These are phyloP conservation scores for Megalopta genalis DNA, from an alignment of 1,140 invertebrate genomes.

Conservation along the genomic window DNA sequence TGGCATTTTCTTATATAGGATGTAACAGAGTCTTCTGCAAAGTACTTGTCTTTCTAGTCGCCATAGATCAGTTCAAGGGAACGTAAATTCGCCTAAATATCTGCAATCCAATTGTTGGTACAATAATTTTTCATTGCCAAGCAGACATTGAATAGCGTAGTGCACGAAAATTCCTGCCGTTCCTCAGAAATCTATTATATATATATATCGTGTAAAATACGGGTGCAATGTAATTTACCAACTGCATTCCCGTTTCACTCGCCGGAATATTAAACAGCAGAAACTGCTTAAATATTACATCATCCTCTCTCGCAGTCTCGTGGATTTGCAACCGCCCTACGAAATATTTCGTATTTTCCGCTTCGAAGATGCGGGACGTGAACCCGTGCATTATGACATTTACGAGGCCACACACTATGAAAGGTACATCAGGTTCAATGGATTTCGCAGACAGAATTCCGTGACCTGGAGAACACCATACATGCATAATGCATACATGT, in stretches of 20 bases:
- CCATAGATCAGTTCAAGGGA: no score
- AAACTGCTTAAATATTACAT: constrained; percentile 10
- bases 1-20: no score
- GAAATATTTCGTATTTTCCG: not conserved
- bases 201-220: not conserved
- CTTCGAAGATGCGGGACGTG: not conserved
- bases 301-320: not conserved
- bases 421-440: constrained; percentile 3
- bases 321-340: not conserved
- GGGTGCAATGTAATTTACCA: no score
- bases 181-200: no score
- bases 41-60: no score
- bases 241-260: not conserved
- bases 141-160: no score
- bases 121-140: not conserved
- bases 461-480: not conserved
- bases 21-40: no score
- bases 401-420: not conserved
- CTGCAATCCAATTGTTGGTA: not conserved
- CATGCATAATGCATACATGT: not conserved
- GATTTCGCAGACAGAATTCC: constrained; percentile 7
- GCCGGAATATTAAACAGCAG: not conserved
- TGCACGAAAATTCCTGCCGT: not conserved
- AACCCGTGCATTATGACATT: not conserved
- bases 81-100: no score